These are phyloP conservation scores for Sturnus vulgaris DNA, from an alignment of 2,113 vertebrate genomes.

Conservation along the genomic window DNA sequence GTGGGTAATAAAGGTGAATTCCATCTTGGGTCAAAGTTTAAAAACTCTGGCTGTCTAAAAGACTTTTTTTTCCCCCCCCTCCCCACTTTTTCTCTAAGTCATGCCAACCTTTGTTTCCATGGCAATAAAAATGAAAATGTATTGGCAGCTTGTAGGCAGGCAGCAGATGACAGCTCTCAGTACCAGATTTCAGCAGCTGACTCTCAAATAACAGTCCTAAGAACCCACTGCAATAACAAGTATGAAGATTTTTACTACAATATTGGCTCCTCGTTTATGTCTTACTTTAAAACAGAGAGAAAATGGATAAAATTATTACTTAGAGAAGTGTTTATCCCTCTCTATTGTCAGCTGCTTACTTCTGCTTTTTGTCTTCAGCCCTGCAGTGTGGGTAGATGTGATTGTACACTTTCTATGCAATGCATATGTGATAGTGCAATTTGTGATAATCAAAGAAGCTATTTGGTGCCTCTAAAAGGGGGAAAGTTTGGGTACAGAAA, in stretches of 20 bases:
- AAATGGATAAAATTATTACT: neutral
- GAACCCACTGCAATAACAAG: neutral
- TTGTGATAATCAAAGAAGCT: neutral
- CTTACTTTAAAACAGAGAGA: neutral
- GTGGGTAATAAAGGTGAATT: neutral
- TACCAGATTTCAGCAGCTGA: conserved; percentile 25
- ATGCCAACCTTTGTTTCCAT: conserved; percentile 28
- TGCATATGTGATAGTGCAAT: neutral
- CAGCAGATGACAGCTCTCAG: conserved; percentile 55
- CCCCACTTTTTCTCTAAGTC: neutral
- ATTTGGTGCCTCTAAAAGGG: neutral
- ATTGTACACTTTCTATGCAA: neutral
- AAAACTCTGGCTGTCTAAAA: neutral
- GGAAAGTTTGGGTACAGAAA: neutral
- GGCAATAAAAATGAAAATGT: neutral
- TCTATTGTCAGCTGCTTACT: neutral
- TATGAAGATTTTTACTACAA: neutral
- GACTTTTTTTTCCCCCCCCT: rapidly evolving
- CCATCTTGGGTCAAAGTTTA: neutral
- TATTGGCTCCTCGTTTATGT: neutral
- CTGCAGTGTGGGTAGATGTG: neutral
- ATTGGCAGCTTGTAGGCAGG: conserved; percentile 32
- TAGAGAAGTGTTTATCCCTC: neutral
- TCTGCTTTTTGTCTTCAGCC: neutral
- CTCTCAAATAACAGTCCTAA: conserved; percentile 24